Evolutionary conservation across 1,140 invertebrate species (phyloP), one percentile per base, ranked within the genome.

Genomic region (Camponotus floridanus): DNA sequence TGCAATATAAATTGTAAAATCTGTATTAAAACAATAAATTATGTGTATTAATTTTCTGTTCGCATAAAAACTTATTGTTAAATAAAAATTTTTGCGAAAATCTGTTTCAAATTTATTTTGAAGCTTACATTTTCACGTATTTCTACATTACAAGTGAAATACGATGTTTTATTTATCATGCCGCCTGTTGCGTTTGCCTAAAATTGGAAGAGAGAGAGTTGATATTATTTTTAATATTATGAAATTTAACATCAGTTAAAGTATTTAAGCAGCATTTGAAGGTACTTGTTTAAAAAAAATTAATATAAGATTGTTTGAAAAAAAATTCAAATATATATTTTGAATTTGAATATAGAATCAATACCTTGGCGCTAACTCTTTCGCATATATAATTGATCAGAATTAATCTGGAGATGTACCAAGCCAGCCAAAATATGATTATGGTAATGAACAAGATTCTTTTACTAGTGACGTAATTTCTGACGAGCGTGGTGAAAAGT

Each of bases 361-460:
- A 59, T 71, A 73, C 51, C 67, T 81, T 81, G 36, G 21, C 21
- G 18, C 48, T 59, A 31, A 81, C 67, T 71, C 1, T 57, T 7
- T 71, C 67, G 26, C 67, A 81, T 33, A 61, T 71, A 21, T 59
- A 68, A 71, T 73, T 81, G 4, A 81, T 71, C 2, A 81, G 8
- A 1, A 81, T 1, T 39, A 81, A 2, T 81, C 51, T 71, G 15
- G 2, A 36, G 15, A 70, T 51, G 26, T 80, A 80, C 42, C 33
- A 42, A 57, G 4, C 9, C 1, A 67, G 31, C 74, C 74, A 76
- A 7, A 70, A 18, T 65, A 31, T 36, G 11, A 79, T 39, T 48
- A 59, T 51, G 45, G 5, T 21, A 18, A 57, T 3, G 2, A 42
- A 0, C 3, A 78, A 62, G 5, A 45, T 65, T 65, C 8, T 48